Percentiles rank a stretch among this genome's conserved stretches.
Conservation (phyloP, 2,113 vertebrate species). For the Electrona antarctica region DNA sequence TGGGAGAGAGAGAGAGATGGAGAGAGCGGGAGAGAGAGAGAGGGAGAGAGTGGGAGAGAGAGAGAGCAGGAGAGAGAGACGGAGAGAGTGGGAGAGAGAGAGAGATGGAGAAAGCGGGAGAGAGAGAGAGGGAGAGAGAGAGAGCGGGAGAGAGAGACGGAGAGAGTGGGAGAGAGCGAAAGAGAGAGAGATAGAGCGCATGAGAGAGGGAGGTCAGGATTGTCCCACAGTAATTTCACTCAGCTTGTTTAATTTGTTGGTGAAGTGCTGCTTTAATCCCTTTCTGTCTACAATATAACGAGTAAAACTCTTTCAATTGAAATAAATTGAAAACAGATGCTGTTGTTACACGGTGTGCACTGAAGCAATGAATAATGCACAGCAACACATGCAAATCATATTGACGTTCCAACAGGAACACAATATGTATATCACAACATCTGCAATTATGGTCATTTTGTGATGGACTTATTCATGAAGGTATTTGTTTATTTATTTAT, state of each 20-base stretch:
- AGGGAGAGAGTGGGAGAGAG: no score
- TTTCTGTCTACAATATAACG: slow-evolving; percentile 48
- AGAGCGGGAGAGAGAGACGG: no score
- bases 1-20: neutral
- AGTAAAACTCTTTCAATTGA: slow-evolving; percentile 51
- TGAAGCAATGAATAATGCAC: slow-evolving; percentile 56
- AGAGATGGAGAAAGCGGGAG: neutral
- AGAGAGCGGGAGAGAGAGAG: neutral
- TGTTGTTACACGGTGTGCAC: slow-evolving; percentile 41
- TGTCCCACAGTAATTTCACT: no score
- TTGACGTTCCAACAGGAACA: slow-evolving; percentile 23
- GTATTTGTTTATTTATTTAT: no score
- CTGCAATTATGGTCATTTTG: slow-evolving; percentile 27
- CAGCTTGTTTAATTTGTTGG: no score
- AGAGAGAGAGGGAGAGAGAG: neutral
- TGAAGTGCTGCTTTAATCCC: neutral
- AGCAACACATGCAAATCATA: slow-evolving; percentile 45
- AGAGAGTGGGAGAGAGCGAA: no score
- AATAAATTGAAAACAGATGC: slow-evolving; percentile 55
- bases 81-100: slow-evolving; percentile 4
- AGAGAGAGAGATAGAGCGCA: slow-evolving; percentile 1
- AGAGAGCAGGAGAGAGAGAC: neutral
- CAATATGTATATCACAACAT: slow-evolving; percentile 26
- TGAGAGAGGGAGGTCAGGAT: neutral
- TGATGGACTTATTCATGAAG: slow-evolving; percentile 33